phyloP scores from a whole-genome alignment of 2,888 invertebrate species.

The Cryptus viduatorius region DNA sequence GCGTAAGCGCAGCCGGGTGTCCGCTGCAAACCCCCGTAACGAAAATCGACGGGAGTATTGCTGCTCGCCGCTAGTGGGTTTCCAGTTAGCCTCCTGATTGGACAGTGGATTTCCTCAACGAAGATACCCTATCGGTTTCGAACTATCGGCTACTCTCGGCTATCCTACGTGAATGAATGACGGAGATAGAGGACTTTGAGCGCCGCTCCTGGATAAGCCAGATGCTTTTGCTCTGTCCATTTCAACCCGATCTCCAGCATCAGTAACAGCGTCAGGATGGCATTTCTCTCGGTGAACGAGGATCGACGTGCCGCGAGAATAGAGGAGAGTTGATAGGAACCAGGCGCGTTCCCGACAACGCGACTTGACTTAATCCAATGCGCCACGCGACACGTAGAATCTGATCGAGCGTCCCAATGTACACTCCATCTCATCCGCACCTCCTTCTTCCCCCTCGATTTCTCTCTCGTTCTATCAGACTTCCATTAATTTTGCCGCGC shows the following conservation, averaged over 20 bases:
- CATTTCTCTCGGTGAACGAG: slow-evolving; percentile 22
- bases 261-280: neutral
- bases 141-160: slow-evolving; percentile 31
- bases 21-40: slow-evolving; percentile 30
- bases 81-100: slow-evolving; percentile 48
- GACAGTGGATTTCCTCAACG: slow-evolving; percentile 48
- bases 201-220: slow-evolving; percentile 21
- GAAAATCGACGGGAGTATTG: slow-evolving; percentile 33
- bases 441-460: neutral
- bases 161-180: neutral
- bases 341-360: neutral
- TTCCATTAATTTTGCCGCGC: neutral
- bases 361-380: slow-evolving; percentile 34
- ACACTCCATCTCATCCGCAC: slow-evolving; percentile 5
- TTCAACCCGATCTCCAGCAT: neutral
- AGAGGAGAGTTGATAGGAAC: neutral
- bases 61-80: slow-evolving; percentile 21
- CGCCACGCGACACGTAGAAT: slow-evolving; percentile 29
- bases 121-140: slow-evolving; percentile 41
- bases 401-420: slow-evolving; percentile 29
- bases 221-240: slow-evolving; percentile 7
- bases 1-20: neutral
- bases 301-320: slow-evolving; percentile 37
- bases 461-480: neutral
- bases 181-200: slow-evolving; percentile 8